Evolutionary conservation across 1,140 invertebrate genomes (phyloP).

Genomic region (Lordiphosa stackelbergi): DNA sequence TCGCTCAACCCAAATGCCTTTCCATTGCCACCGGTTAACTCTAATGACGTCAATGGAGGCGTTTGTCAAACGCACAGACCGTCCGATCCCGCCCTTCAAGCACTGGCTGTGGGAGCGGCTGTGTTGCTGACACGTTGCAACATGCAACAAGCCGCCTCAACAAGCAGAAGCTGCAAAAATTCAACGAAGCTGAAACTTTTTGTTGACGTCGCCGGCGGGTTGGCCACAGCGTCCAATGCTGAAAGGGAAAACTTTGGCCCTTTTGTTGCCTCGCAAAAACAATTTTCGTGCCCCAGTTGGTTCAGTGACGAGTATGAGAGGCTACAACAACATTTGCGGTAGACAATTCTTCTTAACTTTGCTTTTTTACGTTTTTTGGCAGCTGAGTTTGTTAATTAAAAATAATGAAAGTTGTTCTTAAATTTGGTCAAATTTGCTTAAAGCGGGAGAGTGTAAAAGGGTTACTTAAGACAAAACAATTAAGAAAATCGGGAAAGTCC

Average conservation of each 20-base stretch:
- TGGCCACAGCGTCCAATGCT: conserved; percentile 3
- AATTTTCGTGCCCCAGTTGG: conserved; percentile 15
- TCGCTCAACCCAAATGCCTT: not conserved
- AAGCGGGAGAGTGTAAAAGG: no score
- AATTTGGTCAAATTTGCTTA: no score
- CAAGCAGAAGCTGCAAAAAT: conserved; percentile 35
- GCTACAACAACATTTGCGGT: not conserved
- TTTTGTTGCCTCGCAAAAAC: not conserved
- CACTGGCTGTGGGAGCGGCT: not conserved
- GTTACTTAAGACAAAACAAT: no score
- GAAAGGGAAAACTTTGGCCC: conserved; percentile 23
- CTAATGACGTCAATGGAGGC: conserved; percentile 49
- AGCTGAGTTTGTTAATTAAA: no score
- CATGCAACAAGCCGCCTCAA: conserved; percentile 43
- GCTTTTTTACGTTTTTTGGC: no score
- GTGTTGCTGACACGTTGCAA: conserved; percentile 40
- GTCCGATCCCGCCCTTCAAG: not conserved
- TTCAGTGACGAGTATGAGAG: conserved; percentile 2
- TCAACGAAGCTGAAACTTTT: conserved; percentile 42
- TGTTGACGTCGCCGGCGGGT: conserved; percentile 25
- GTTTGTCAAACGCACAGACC: conserved; percentile 35
- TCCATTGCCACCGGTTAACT: conserved; percentile 23
- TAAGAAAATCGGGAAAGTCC: no score
- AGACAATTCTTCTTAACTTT: no score
- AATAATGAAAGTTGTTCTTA: no score